Base-by-base conservation (phyloP, 2,888 invertebrate species). In the Thumatha senex region DNA sequence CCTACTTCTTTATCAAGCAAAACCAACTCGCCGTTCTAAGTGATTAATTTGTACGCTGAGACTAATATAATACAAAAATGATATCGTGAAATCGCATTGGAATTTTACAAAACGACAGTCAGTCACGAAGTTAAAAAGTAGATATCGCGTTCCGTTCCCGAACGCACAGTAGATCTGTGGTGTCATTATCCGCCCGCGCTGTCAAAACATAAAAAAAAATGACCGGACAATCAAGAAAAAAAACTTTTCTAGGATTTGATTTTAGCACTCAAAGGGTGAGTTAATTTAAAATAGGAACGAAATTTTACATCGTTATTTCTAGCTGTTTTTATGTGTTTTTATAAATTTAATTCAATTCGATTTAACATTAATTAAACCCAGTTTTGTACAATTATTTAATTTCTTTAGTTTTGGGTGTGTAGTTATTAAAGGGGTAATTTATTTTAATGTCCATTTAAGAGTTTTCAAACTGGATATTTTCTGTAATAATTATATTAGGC, bases 241-340 rank as follows among this genome's bases (percentile, higher is more conserved):
- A 89, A 79, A 94, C 94, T 67, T 97, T 95, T 92, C 92, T 97
- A 72, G 97, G 97, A 52, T 93, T 97, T 72, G 97, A 97, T 92
- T 93, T 97, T 78, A 97, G 97, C 82, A 97, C 97, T 14, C 97
- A 97, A 89, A 96, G 96, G 94, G 97, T 96, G 89, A 84, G 89
- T 80, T 40, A 40, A 34, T 44, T 50, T 24, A 5, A 24, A 24
- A 24, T 24, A 24, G 5, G 18, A 24, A 24, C 5, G 5, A 24
- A 24, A 24, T 24, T 4, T 24, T 24, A 24, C 18, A 5, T 24
- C 5, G 18, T 24, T 24, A 24, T 24, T 24, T 24, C 18, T 5
- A 24, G 18, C 5, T 24, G 18, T 24, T 2, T 24, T 24, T 24
- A 5, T 24, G 18, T 24, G 18, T 24, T 5, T 24, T 5, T 24